Evolutionary conservation across 2,797 vertebrate genomes (phyloP), one percentile per base, ranked within the genome.

Genomic region (Pseudopleuronectes americanus): DNA sequence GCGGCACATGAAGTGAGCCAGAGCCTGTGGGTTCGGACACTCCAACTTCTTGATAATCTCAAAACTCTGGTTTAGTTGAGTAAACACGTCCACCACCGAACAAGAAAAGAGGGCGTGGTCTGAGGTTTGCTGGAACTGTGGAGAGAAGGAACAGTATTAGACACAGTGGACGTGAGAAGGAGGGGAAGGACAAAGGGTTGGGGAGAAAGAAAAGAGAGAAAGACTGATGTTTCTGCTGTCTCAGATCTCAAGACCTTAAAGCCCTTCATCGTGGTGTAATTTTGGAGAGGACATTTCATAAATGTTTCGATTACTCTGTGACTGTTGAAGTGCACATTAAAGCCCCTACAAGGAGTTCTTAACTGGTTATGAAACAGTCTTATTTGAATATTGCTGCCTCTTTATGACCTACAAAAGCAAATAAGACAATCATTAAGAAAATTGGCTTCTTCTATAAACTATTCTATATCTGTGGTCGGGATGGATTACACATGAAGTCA

Each of bases 31-130:
- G 88, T 99, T 98, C 21, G 98, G 98, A 74, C 98, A 99, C 90
- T 99, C 98, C 84, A 99, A 91, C 88, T 99, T 99, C 93, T 95
- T 97, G 86, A 99, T 98, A 76, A 99, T 99, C 93, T 99, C 97
- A 90, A 99, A 99, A 87, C 97, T 99, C 92, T 99, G 98, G 91
- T 98, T 99, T 70, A 99, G 96, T 83, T 99, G 98, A 60, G 98
- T 96, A 87, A 99, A 99, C 87, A 99, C 97, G 59, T 99, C 98
- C 79, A 99, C 98, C 90, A 99, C 98, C 0, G 98, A 99, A 80
- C 97, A 99, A 60, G 98, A 99, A 87, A 99, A 99, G 74, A 99
- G 96, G 65, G 97, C 97, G 2, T 99, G 98, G 54, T 99, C 97
- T 0, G 98, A 99, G 4, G 97, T 99, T 89, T 96, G 96, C 94